Base-by-base conservation (phyloP, 2,113 vertebrate species). In the Regulus satrapa region DNA sequence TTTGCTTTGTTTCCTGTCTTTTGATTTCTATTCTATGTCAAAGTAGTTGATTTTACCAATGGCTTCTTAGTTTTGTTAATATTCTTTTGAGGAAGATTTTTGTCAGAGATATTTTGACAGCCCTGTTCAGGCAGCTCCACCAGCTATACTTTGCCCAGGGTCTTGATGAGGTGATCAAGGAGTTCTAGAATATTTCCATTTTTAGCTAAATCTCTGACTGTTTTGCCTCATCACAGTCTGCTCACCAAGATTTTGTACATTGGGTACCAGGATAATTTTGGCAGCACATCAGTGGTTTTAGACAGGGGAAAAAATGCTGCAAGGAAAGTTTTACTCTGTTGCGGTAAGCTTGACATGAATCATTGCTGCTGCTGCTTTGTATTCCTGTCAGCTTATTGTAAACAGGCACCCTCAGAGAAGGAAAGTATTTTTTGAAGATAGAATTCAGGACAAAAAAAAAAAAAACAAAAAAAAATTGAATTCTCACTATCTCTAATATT, bases 151-250 rank as follows among this genome's bases (percentile, higher is more conserved):
- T 92, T 84, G 62, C 34, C 19, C 36, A 71, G 29, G 55, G 28
- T 59, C 76, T 85, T 78, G 52, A 94, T 75, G 62, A 92, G 51
- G 75, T 3, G 6, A 78, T 68, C 86, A 74, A 94, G 80, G 63
- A 91, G 55, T 92, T 92, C 86, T 64, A 91, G 91, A 81, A 89
- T 23, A 14, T 72, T 85, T 92, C 80, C 62, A 78, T 94, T 94
- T 94, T 92, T 91, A 95, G 82, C 71, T 36, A 91, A 61, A 75
- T 81, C 61, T 92, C 89, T 91, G 79, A 40, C 68, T 71, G 21
- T 41, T 95, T 90, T 78, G 17, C 52, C 36, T 95, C 72, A 85
- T 93, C 59, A 77, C 21, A 72, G 64, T 74, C 94, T 89, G 73
- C 29, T 91, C 61, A 75, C 79, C 61, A 81, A 81, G 73, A 61